A percentile compares a stretch with the other conserved stretches of the same genome.
These are phyloP conservation scores for Chlorops oryzae DNA, from an alignment of 1,140 invertebrate genomes.

Conservation along the genomic window DNA sequence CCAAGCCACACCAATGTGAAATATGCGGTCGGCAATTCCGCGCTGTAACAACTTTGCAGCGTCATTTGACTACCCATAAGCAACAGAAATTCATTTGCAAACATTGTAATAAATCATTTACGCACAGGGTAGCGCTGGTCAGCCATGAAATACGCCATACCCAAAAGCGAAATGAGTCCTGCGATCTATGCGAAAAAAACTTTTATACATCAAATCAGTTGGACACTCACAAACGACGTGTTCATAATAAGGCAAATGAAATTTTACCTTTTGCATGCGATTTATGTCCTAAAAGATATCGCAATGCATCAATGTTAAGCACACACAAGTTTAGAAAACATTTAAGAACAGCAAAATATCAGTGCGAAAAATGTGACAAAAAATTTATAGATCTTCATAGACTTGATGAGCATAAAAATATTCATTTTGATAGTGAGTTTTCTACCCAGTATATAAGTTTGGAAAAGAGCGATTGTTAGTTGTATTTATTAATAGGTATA, in stretches of 20 bases:
- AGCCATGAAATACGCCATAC: conserved; percentile 25
- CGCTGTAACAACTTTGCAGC: conserved; percentile 20
- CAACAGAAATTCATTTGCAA: conserved; percentile 15
- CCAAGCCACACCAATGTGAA: conserved; percentile 57
- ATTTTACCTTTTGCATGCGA: conserved; percentile 21
- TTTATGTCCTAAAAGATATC: conserved; percentile 22
- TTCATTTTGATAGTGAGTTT: too few species aligned
- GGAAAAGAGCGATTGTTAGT: too few species aligned
- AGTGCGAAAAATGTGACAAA: conserved; percentile 20
- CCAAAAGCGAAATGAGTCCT: conserved; percentile 16
- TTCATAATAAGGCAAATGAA: conserved; percentile 8
- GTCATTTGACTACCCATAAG: conserved; percentile 21
- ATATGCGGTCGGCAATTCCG: conserved; percentile 52
- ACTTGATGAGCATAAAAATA: conserved; percentile 14
- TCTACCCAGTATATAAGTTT: too few species aligned
- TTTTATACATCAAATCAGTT: conserved; percentile 26
- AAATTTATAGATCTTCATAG: conserved; percentile 18
- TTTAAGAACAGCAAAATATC: conserved; percentile 17
- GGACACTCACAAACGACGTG: conserved; percentile 23
- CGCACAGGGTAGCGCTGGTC: conserved; percentile 18
- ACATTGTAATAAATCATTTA: conserved; percentile 19
- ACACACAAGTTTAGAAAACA: conserved; percentile 25
- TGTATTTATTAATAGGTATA: too few species aligned
- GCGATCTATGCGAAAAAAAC: conserved; percentile 17
- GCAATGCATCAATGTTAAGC: conserved; percentile 22